Percentiles rank a stretch among this genome's conserved stretches.
Conservation (phyloP, 2,888 invertebrate species). For the Limnephilus lunatus region DNA sequence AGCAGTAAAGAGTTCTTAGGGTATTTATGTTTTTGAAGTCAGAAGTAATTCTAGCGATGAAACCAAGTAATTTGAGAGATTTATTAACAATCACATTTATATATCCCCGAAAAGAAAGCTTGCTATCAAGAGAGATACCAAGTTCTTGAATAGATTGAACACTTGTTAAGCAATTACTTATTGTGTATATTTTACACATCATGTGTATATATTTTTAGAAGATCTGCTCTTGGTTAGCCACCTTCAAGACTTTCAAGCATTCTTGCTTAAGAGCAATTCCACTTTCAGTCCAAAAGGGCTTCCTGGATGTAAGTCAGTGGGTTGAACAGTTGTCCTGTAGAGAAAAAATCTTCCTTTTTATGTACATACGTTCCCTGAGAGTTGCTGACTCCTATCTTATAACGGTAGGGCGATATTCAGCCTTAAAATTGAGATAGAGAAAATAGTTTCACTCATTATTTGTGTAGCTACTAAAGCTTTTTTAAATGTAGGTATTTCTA, state of each 20-base stretch:
- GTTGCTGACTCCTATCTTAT: neutral
- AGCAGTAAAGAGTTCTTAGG: no score
- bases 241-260: neutral
- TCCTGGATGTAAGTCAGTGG: neutral
- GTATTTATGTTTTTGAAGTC: no score
- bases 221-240: no score
- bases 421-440: neutral
- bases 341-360: neutral
- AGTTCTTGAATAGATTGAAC: no score
- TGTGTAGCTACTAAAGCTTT: neutral
- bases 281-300: neutral
- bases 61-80: no score
- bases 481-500: neutral
- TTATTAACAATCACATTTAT: no score
- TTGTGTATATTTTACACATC: no score
- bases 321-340: neutral
- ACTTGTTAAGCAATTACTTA: no score
- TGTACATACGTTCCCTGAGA: neutral
- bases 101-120: no score
- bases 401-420: neutral
- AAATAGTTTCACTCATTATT: neutral
- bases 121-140: no score
- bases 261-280: neutral
- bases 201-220: no score
- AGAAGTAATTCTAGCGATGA: no score